These are phyloP conservation scores for Dasypogon diadema DNA, from an alignment of 2,888 invertebrate species.

Conservation along the genomic window DNA sequence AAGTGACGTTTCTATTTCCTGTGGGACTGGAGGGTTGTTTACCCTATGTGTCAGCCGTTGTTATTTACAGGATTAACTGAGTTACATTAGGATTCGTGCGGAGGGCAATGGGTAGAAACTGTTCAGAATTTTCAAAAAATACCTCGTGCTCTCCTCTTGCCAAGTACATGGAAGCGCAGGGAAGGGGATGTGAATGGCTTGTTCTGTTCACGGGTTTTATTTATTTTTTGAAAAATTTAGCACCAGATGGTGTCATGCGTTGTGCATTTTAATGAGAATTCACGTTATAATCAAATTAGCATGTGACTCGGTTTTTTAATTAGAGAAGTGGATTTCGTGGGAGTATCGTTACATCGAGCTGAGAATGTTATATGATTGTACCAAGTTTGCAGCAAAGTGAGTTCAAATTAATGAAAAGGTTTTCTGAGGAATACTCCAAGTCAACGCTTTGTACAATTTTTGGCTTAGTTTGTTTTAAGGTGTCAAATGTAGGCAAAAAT, in stretches of 20 bases:
- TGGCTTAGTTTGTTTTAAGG: too few species aligned
- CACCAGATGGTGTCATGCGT: slow-evolving; percentile 44
- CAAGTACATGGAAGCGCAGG: not conserved
- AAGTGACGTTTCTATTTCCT: slow-evolving; percentile 42
- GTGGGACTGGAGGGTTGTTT: slow-evolving; percentile 46
- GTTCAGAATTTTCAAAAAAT: not conserved
- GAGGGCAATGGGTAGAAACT: not conserved
- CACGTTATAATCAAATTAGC: slow-evolving; percentile 33
- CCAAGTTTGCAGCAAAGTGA: not conserved
- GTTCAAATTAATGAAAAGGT: not conserved
- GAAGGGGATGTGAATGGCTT: not conserved
- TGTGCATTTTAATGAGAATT: slow-evolving; percentile 35
- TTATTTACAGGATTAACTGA: slow-evolving; percentile 45
- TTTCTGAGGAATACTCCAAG: too few species aligned
- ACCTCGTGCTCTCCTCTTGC: not conserved
- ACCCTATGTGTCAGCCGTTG: slow-evolving; percentile 35
- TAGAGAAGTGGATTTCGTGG: slow-evolving; percentile 24
- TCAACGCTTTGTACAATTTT: too few species aligned
- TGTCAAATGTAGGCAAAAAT: too few species aligned
- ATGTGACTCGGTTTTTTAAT: not conserved
- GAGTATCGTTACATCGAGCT: slow-evolving; percentile 6
- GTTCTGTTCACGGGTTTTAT: not conserved
- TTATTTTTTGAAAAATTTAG: slow-evolving; percentile 27
- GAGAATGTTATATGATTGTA: too few species aligned
- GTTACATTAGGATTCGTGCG: slow-evolving; percentile 9